Base-by-base conservation (phyloP, 2,797 vertebrate species). In the Myiotriccus ornatus region DNA sequence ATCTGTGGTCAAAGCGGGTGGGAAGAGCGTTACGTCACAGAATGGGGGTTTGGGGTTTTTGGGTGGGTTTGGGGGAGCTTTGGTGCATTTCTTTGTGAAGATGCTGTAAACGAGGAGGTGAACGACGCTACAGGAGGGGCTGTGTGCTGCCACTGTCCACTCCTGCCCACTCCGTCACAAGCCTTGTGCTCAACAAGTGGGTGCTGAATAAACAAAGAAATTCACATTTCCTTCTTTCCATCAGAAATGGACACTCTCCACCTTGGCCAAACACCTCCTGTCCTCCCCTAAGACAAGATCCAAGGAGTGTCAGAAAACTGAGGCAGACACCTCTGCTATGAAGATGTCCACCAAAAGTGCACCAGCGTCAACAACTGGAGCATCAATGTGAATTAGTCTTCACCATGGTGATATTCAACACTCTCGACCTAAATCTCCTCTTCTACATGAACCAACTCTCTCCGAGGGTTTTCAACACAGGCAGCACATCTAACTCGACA, bases 1-100 rank as follows among this genome's bases (percentile, higher is more conserved):
- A 98, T 99, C 99, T 99, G 98, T 50, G 91, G 97, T 97, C 97
- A 98, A 97, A 96, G 96, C 9, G 91, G 94, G 93, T 84, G 92
- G 93, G 94, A 82, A 96, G 41, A 97, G 44, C 30, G 41, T 70
- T 97, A 95, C 89, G 56, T 55, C 47, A 32, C 49, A 12, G 35
- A n/a, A 56, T 0, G 5, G 34, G 4, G 85, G 14, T 10, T 0
- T 7, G 4, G 85, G 16, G 15, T 0, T 10, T 59, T 12, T 7
- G 23, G 41, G 47, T n/a, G 43, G 2, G 11, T 53, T 55, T 90
- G 34, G 4, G 11, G 20, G 59, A 52, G 50, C 28, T 52, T 52
- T 30, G 63, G 55, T 24, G 35, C 0, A 0, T 27, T 53, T 65
- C 8, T 41, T 21, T 9, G 13, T 28, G 50, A 55, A 59, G 27